Evolutionary conservation across 2,797 vertebrate species (phyloP), one percentile per base, ranked within the genome.

Genomic region (Lutjanus campechanus): DNA sequence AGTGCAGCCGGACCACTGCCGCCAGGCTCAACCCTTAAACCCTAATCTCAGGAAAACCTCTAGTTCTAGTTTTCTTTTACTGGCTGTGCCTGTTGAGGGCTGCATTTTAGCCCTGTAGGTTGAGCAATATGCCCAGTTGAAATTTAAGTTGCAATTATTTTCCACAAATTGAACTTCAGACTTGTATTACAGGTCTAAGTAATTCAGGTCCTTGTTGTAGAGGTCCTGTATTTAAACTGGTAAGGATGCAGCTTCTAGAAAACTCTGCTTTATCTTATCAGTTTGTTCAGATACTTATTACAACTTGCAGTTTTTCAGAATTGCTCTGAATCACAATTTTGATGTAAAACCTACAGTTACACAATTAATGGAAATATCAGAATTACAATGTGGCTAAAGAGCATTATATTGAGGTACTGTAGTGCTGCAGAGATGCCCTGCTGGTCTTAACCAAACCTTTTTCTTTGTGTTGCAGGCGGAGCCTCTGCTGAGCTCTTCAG

Each of bases 381-480:
- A 36, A 36, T 36, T 36, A 36, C 29, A 36, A 36, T 5, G 5
- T 36, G 29, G 29, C 29, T 3, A 36, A 36, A 36, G 29, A 36
- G 3, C 29, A 36, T 36, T 36, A 36, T 36, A 4, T 4, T 5
- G 29, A 5, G 29, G 29, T 36, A 36, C 29, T 36, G 29, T 36
- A 36, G 29, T 36, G 29, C 29, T 36, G 29, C 29, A 36, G 29
- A 36, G 29, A 36, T 36, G 2, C 2, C 29, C 29, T 4, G 29
- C 29, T 36, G 2, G 29, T 36, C 16, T 19, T 0, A 55, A n/a
- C 12, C 2, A 17, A n/a, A 41, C 51, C 8, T 7, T 47, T 36
- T 11, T 1, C 1, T 11, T 60, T 49, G n/a, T 68, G 44, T 55
- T 84, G 40, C 66, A 85, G 81, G n/a, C 5, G 0, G 46, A 19